phyloP scores from a whole-genome alignment of 2,797 vertebrate species.

The Melanogrammus aeglefinus region DNA sequence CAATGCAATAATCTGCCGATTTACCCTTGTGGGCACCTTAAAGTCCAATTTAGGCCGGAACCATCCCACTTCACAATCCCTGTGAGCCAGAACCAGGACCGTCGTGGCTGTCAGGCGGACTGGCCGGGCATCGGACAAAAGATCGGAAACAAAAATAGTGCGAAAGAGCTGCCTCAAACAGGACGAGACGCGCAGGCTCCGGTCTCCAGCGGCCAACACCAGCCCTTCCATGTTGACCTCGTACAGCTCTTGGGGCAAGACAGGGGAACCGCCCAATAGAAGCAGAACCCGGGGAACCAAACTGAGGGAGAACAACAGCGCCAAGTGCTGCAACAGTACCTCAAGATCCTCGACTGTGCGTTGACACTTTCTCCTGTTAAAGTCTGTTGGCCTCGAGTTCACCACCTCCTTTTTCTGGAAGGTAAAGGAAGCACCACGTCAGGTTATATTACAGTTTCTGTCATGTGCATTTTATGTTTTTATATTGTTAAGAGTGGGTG shows the following conservation, averaged over 20 bases:
- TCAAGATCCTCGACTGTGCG: slow-evolving; percentile 83
- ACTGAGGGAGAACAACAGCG: slow-evolving; percentile 86
- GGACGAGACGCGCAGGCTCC: slow-evolving; percentile 74
- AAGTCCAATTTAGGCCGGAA: slow-evolving; percentile 91
- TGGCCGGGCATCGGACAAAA: slow-evolving; percentile 83
- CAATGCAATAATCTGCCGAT: slow-evolving; percentile 79
- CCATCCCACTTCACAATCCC: slow-evolving; percentile 87
- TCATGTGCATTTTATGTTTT: not conserved
- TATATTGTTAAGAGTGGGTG: not conserved
- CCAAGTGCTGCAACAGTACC: slow-evolving; percentile 81
- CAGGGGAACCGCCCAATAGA: slow-evolving; percentile 82
- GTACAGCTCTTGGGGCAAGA: slow-evolving; percentile 88
- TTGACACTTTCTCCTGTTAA: slow-evolving; percentile 76
- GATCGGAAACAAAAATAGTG: slow-evolving; percentile 85
- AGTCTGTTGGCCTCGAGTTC: slow-evolving; percentile 63
- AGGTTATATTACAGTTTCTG: not conserved
- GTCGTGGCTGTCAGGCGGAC: slow-evolving; percentile 79
- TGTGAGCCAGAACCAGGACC: slow-evolving; percentile 84
- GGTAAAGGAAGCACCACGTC: slow-evolving; percentile 9
- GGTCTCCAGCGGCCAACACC: slow-evolving; percentile 61
- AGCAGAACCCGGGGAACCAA: slow-evolving; percentile 87
- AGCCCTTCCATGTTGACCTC: slow-evolving; percentile 90
- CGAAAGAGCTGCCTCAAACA: slow-evolving; percentile 89
- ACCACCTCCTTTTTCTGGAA: slow-evolving; percentile 64
- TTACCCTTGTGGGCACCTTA: slow-evolving; percentile 81